Evolutionary conservation across 1,140 invertebrate genomes (phyloP), one percentile per base, ranked within the genome.

Genomic region (Drosophila biarmipes): DNA sequence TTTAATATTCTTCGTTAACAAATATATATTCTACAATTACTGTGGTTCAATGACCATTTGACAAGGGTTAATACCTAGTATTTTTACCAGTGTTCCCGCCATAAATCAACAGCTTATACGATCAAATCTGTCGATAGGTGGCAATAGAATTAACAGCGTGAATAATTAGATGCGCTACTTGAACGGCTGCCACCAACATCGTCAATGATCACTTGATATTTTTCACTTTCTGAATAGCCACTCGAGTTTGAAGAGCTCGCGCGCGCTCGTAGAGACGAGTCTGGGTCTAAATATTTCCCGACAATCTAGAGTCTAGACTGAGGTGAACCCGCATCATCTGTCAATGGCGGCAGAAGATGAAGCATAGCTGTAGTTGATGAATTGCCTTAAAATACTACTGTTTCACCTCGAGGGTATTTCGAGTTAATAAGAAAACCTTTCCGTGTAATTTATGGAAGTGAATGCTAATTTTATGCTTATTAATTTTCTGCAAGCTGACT

Each of bases 141-240:
- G 53, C 19, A 56, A 48, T 59, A 49, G 73, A 59, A 68, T 38
- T 55, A 62, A 43, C 55, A 40, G 57, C 53, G 62, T 73, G 72
- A 72, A 73, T 80, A 80, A 66, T 81, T 52, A 73, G 73, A 46
- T 56, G 61, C 43, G 68, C 48, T 43, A 24, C 69, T 58, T 49
- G 46, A 64, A 42, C 37, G 48, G 45, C 62, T 80, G 76, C 68
- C 80, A 84, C 59, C 80, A 84, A 58, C 57, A 57, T 73, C 63
- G 63, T 42, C 45, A 34, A 53, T 48, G 68, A 73, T 54, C 71
- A 73, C 69, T 82, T 82, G 55, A 79, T 61, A 46, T 78, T 73
- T 73, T 19, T 31, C 35, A 34, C 27, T 62, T 46, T 61, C 35
- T 75, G 55, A 45, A 69, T 74, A 48, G 55, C 63, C 80, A 71